Base-by-base conservation (phyloP, 2,888 invertebrate species). In the Drosophila emarginata region DNA sequence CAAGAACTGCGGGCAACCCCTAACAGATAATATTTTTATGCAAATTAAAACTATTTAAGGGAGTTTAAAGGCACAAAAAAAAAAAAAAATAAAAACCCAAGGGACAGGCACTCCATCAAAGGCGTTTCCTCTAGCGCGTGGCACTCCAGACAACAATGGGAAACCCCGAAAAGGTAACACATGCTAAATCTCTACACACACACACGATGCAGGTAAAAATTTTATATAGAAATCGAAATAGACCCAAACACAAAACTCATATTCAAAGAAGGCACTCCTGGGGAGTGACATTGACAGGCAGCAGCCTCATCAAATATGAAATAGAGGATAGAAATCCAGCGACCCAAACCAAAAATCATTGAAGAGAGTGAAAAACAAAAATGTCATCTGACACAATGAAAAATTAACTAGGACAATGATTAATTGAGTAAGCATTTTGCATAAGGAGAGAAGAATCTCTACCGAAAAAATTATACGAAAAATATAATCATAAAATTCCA, bases 281-380 rank as follows among this genome's bases (percentile, higher is more conserved):
- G 45, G 45, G 45, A 45, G 45, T 45, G 45, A 45, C 45, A 45
- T 21, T 45, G 45, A 45, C 45, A 45, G 45, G 45, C 45, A 45
- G 45, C 45, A 45, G 83, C 83, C 80, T 85, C 77, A 82, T 82
- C 81, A 85, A 82, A 82, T 78, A 80, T 82, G 73, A 78, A 82
- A 82, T 73, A 78, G 69, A 45, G 45, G 12, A 45, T 45, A 45
- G 45, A 21, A 21, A 45, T 21, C 21, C 45, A 45, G 6, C 11
- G 45, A 45, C 45, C 45, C 36, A 18, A 36, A 36, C 62, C 62
- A 18, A 7, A 37, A 37, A 53, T 18, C 56, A n/a, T 37, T 36
- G 6, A n/a, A 45, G 60, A 28, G 36, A 39, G 23, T 3, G 53
- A 26, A 23, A 14, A 14, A n/a, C 53, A 40, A 61, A 61, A 66